Evolutionary conservation across 2,888 invertebrate species (phyloP), one percentile per base, ranked within the genome.

Genomic region (Gisinianus flammeolus): DNA sequence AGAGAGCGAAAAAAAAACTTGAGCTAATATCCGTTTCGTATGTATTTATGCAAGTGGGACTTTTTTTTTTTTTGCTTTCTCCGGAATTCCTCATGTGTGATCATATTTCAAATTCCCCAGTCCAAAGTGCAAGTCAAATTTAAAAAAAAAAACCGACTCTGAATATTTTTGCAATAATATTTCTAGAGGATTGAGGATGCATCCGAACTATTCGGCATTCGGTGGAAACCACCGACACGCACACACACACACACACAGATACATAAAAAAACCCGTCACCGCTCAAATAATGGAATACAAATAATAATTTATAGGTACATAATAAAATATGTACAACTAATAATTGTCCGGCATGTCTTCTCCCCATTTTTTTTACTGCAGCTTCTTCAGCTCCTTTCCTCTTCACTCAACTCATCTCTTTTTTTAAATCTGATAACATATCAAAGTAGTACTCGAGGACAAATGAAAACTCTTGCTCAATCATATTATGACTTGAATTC

Each of bases 1-100:
- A 33, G 66, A 62, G 26, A 24, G 62, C 3, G n/a, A n/a, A 24
- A 44, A n/a, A n/a, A n/a, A n/a, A n/a, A n/a, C n/a, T n/a, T n/a
- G n/a, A n/a, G 35, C 35, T 68, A 68, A 24, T n/a, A 5, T 44
- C 19, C n/a, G 35, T 5, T 68, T 33, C 44, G 22, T 68, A 68
- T 68, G 68, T 35, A 68, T 68, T 68, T 68, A 68, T 68, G 35
- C 68, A 68, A 26, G 62, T 4, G 3, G 24, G 62, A 12, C 62
- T 28, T 10, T 54, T 26, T 62, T 10, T 62, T 6, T 62, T 6
- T 28, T 5, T 4, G 26, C n/a, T n/a, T n/a, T n/a, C n/a, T n/a
- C n/a, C n/a, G 44, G 19, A 6, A 28, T 26, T 26, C 28, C 26
- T 62, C 62, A 62, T 62, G 62, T 62, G 62, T 62, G 62, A 62